phyloP scores from a whole-genome alignment of 2,113 vertebrate genomes.

The Tragelaphus strepsiceros region DNA sequence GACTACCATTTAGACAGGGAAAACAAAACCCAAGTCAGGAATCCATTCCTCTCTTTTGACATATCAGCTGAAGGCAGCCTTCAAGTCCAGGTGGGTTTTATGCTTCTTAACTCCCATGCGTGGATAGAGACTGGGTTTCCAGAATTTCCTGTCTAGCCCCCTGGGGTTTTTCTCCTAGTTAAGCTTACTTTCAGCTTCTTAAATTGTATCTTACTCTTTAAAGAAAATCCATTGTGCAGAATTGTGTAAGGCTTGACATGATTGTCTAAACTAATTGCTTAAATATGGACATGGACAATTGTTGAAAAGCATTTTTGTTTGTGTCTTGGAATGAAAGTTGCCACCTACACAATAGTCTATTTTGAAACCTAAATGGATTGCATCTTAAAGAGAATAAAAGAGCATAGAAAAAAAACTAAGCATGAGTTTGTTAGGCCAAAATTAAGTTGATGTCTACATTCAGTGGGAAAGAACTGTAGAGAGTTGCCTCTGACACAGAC shows the following conservation, averaged over 20 bases:
- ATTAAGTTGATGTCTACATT: conserved; percentile 26
- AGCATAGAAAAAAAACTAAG: not conserved
- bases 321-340: conserved; percentile 64
- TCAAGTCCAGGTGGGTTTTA: not conserved
- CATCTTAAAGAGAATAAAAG: conserved; percentile 49
- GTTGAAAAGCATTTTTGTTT: conserved; percentile 69
- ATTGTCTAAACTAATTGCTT: conserved; percentile 68
- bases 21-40: not conserved
- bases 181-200: conserved; percentile 55
- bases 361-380: conserved; percentile 66
- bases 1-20: not conserved
- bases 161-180: conserved; percentile 32
- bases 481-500: not conserved
- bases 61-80: not conserved
- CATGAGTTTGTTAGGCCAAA: not conserved
- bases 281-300: conserved; percentile 72
- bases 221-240: conserved; percentile 52
- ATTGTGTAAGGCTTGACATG: conserved; percentile 38
- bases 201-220: conserved; percentile 50
- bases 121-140: conserved; percentile 29
- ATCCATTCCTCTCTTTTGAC: not conserved
- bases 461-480: not conserved
- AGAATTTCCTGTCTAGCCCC: conserved; percentile 22
- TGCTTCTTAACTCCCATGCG: not conserved
- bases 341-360: conserved; percentile 52